A percentile compares a stretch with the other conserved stretches of the same genome.
Evolutionary conservation across 2,888 invertebrate species (phyloP).

Genomic region (Leuctra nigra): DNA sequence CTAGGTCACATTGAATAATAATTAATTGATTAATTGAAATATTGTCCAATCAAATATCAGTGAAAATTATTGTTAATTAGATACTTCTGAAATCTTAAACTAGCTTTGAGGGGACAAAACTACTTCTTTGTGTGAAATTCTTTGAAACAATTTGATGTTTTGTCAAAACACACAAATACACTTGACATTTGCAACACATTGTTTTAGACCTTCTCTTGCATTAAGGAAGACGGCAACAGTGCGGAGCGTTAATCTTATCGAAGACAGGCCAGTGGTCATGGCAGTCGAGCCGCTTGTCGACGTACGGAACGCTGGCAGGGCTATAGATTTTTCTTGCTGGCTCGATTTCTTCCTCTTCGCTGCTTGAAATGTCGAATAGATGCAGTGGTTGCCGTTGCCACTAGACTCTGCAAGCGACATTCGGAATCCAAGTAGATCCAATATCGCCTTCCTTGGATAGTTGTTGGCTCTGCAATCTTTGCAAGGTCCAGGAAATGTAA

Average conservation of each 20-base stretch:
- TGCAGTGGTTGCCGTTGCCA: not conserved
- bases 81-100: no score
- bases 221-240: not conserved
- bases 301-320: not conserved
- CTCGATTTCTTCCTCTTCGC: not conserved
- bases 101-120: no score
- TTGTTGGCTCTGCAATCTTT: conserved; percentile 23
- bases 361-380: not conserved
- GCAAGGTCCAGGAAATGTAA: no score
- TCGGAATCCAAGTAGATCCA: not conserved
- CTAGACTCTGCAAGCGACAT: not conserved
- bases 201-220: not conserved
- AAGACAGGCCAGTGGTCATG: not conserved
- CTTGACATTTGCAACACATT: not conserved
- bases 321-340: no score
- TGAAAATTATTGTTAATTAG: no score
- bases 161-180: not conserved
- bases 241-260: not conserved
- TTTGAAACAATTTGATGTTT: no score
- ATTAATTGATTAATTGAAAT: not conserved
- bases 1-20: no score
- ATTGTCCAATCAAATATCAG: not conserved
- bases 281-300: not conserved
- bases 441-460: not conserved
- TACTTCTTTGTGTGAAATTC: no score